Evolutionary conservation across 2,113 vertebrate species (phyloP), one percentile per base, ranked within the genome.

Genomic region (Zosterops pallidus): DNA sequence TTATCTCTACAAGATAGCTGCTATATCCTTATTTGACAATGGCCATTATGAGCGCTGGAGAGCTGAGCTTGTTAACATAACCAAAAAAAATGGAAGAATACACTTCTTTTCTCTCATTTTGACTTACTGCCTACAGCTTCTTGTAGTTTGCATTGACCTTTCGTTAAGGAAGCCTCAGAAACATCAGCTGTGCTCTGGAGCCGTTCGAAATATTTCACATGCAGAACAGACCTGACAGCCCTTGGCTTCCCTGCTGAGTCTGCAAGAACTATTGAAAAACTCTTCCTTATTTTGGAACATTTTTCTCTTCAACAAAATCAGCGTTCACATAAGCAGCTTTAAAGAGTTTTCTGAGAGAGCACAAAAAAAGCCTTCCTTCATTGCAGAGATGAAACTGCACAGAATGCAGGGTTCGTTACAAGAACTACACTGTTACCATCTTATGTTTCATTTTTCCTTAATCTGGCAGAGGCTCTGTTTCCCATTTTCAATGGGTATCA

Each of bases 161-260:
- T 92, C 55, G 50, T 88, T 70, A 83, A 83, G 42, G 76, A 80
- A 94, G 68, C 52, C 52, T 95, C 17, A 46, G 35, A 94, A 93
- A 95, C 71, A 88, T 91, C 78, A 95, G 68, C 75, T 67, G 82
- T 0, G 1, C 67, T 91, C 82, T 63, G 67, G 46, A 93, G 71
- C 79, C 55, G n/a, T 86, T 92, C 26, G 80, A 93, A 93, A 74
- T 74, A 85, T 83, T 94, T 90, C 88, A 88, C 59, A 65, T 75
- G 80, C 70, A 93, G 87, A 95, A 83, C 50, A 80, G 79, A 95
- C 55, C 70, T 91, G 74, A 94, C 63, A 95, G 85, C 81, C 64
- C 80, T 77, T 44, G 55, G 63, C 75, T 88, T 49, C 91, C 90
- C 85, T 11, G 8, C 71, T 93, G 95, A 75, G 68, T n/a, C 78